phyloP scores from a whole-genome alignment of 2,113 vertebrate species.

The Crypturellus undulatus region DNA sequence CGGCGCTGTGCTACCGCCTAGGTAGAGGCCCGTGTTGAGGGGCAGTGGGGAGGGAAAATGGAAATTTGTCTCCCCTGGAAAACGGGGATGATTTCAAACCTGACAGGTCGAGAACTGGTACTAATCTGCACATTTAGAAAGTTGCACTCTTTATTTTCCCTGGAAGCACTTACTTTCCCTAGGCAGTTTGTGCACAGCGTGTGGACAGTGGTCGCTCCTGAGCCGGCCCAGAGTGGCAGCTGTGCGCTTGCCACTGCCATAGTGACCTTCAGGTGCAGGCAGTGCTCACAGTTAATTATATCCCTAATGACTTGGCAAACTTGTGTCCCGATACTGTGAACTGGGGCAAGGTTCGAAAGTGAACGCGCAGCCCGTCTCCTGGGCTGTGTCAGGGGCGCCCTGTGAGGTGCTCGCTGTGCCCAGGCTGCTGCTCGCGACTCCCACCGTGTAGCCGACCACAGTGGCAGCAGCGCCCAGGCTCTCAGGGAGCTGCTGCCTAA shows the following conservation, averaged over 20 bases:
- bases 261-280: conserved; percentile 22
- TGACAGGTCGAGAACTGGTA: not conserved
- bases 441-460: not conserved
- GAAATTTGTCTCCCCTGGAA: too few species aligned
- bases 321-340: conserved; percentile 18
- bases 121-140: not conserved
- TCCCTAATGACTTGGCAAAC: not conserved
- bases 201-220: not conserved
- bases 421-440: too few species aligned
- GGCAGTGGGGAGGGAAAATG: too few species aligned
- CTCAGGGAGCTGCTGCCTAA: not conserved
- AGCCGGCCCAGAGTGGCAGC: not conserved
- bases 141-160: not conserved
- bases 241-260: not conserved
- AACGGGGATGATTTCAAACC: too few species aligned
- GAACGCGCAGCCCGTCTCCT: not conserved
- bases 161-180: not conserved
- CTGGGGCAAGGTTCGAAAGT: not conserved
- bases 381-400: not conserved
- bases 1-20: too few species aligned
- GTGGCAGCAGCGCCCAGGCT: not conserved
- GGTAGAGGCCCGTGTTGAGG: too few species aligned
- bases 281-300: conserved; percentile 23
- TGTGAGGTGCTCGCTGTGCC: too few species aligned
- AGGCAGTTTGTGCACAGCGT: not conserved